These are phyloP conservation scores for Caenorhabditis afra DNA, from an alignment of 2,888 invertebrate genomes.

Conservation along the genomic window DNA sequence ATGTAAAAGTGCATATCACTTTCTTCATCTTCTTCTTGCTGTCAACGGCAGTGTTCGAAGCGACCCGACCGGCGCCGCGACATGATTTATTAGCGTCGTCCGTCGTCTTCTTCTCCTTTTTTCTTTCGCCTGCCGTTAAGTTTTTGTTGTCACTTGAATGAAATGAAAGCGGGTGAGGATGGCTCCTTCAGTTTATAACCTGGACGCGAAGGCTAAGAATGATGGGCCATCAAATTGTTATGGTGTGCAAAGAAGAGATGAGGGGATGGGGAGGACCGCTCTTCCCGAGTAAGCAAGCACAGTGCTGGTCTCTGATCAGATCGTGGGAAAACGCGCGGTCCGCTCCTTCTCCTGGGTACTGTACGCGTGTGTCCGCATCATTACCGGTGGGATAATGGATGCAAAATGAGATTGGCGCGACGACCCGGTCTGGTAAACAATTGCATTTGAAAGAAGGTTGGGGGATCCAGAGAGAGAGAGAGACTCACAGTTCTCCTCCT, in stretches of 20 bases:
- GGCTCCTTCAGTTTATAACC: conserved; percentile 20
- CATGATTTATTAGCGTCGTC: conserved; percentile 25
- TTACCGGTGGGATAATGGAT: conserved; percentile 30
- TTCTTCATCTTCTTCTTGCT: neutral
- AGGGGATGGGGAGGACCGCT: neutral
- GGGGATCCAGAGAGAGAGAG: neutral
- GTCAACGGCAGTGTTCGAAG: conserved; percentile 1
- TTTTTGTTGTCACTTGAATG: neutral
- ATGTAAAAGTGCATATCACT: conserved; percentile 7
- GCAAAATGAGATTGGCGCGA: conserved; percentile 4
- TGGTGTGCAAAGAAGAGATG: neutral
- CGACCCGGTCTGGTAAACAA: neutral
- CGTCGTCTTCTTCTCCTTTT: neutral
- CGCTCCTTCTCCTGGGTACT: conserved; percentile 2
- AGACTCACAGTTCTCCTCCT: neutral
- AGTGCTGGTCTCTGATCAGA: conserved; percentile 35
- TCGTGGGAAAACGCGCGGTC: conserved; percentile 20
- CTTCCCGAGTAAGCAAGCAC: neutral
- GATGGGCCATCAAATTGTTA: conserved; percentile 24
- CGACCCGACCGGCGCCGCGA: conserved; percentile 8
- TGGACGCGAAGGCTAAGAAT: conserved; percentile 3
- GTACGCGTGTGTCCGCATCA: conserved; percentile 11
- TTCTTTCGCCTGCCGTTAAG: neutral
- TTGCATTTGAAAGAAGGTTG: neutral
- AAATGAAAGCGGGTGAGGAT: too few relatives aligned